phyloP scores from a whole-genome alignment of 2,888 invertebrate species.

The Bombylius discolor region DNA sequence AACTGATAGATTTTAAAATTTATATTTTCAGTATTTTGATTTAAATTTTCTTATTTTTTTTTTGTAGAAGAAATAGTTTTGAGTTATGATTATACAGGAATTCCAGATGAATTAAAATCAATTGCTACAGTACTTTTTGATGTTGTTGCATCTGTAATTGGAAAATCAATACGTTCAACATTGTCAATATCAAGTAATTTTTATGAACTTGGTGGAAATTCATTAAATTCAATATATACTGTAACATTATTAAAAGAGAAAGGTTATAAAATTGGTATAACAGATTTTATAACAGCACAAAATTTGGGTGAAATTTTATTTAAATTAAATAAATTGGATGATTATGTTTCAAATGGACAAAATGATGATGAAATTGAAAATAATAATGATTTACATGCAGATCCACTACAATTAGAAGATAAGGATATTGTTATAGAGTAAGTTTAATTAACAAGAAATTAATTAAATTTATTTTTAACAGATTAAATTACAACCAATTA shows the following conservation, averaged over 20 bases:
- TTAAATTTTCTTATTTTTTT: background rate
- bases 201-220: slow-evolving; percentile 76
- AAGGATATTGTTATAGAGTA: slow-evolving; percentile 58
- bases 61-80: slow-evolving; percentile 41
- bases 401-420: slow-evolving; percentile 38
- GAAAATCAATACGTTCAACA: slow-evolving; percentile 47
- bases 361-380: slow-evolving; percentile 22
- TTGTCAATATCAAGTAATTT: slow-evolving; percentile 57
- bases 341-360: background rate
- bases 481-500: background rate
- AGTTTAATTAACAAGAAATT: slow-evolving; percentile 25
- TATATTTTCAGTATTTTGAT: background rate
- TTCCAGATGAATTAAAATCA: slow-evolving; percentile 43
- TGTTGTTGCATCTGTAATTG: slow-evolving; percentile 59
- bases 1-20: background rate
- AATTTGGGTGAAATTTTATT: slow-evolving; percentile 56
- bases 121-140: slow-evolving; percentile 59
- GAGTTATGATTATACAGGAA: slow-evolving; percentile 53
- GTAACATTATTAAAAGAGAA: slow-evolving; percentile 62
- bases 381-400: slow-evolving; percentile 28
- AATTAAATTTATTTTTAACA: background rate
- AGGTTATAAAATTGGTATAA: slow-evolving; percentile 69
- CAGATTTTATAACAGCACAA: slow-evolving; percentile 63
- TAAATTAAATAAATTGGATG: slow-evolving; percentile 35
- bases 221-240: slow-evolving; percentile 71